phyloP scores from a whole-genome alignment of 1,140 invertebrate genomes.

The roundworm (Caenorhabditis elegans) region DNA sequence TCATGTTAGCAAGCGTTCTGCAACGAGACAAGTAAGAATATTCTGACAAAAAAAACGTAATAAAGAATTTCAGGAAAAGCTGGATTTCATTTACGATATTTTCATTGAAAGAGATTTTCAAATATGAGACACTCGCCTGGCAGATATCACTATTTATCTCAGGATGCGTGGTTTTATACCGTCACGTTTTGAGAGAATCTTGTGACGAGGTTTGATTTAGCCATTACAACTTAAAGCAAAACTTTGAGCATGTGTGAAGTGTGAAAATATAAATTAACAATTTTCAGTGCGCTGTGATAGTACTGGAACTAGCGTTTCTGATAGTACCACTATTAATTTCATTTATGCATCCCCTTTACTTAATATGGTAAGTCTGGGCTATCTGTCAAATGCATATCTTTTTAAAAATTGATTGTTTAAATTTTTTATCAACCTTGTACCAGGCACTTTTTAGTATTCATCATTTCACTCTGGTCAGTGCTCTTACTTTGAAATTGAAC shows the following conservation, averaged over 20 bases:
- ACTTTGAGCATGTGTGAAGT: no score
- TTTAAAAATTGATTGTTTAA: no score
- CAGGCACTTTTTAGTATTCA: no score
- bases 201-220: not conserved
- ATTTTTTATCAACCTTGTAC: no score
- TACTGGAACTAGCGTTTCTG: conserved; percentile 17
- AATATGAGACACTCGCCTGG: conserved; percentile 8
- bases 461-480: no score
- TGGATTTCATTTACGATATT: conserved; percentile 16
- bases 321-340: conserved; percentile 17
- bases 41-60: no score
- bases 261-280: not conserved
- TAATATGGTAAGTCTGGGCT: not conserved
- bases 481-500: no score
- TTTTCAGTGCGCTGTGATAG: not conserved
- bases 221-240: no score
- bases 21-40: conserved; percentile 3
- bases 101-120: conserved; percentile 31
- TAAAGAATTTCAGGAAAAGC: not conserved
- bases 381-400: not conserved
- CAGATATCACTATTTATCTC: conserved; percentile 11
- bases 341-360: conserved; percentile 22
- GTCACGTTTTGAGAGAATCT: conserved; percentile 28
- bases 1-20: not conserved
- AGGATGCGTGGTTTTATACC: conserved; percentile 7